These are phyloP conservation scores for Lycophotia porphyrea DNA, from an alignment of 2,888 invertebrate genomes.

Conservation along the genomic window DNA sequence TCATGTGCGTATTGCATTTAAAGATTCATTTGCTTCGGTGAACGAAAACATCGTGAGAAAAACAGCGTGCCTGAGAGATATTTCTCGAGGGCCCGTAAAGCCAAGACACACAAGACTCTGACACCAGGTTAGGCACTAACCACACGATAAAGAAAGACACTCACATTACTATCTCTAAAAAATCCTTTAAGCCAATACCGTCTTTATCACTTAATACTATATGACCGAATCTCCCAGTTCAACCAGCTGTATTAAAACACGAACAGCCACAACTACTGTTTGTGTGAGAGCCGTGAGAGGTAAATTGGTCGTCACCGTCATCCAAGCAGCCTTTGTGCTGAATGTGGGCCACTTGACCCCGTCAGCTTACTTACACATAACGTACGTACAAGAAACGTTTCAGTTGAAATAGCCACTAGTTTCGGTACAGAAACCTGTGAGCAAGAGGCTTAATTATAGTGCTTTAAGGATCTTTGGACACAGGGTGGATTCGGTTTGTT, in stretches of 20 bases:
- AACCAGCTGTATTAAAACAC: slow-evolving; percentile 52
- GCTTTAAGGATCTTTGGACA: not conserved
- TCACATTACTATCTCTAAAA: too few relatives aligned
- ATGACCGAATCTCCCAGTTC: not conserved
- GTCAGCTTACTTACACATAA: slow-evolving; percentile 36
- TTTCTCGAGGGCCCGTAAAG: too few relatives aligned
- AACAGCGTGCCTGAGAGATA: too few relatives aligned
- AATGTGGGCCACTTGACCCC: slow-evolving; percentile 72
- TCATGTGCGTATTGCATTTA: too few relatives aligned
- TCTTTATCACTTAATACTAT: not conserved
- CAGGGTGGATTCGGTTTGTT: not conserved
- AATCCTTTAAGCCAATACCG: too few relatives aligned
- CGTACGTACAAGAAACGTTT: slow-evolving; percentile 12
- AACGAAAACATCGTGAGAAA: too few relatives aligned
- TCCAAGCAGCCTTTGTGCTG: slow-evolving; percentile 71
- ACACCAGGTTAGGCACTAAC: too few relatives aligned
- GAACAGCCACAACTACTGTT: slow-evolving; percentile 22
- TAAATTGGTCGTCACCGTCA: slow-evolving; percentile 73
- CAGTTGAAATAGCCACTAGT: slow-evolving; percentile 1
- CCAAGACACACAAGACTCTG: too few relatives aligned
- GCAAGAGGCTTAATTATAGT: not conserved
- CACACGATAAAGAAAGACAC: too few relatives aligned
- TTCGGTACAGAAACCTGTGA: not conserved
- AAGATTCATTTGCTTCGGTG: too few relatives aligned
- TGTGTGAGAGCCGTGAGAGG: slow-evolving; percentile 59